Evolutionary conservation across 1,140 invertebrate genomes (phyloP).

Genomic region (Hypothenemus hampei): DNA sequence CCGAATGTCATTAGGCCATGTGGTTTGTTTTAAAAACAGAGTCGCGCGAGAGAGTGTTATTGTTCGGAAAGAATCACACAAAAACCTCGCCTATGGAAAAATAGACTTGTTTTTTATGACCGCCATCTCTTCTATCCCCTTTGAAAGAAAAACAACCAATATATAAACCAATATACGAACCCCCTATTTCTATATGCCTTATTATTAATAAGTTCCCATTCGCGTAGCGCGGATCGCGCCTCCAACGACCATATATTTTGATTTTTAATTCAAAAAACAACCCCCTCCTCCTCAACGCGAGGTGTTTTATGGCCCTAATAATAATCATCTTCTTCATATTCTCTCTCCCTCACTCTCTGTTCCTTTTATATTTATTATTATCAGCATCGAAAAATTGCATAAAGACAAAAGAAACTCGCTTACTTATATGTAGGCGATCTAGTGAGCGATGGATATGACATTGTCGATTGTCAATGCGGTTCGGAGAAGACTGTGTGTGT

Average conservation of each 20-base stretch:
- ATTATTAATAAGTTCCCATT: constrained; percentile 29
- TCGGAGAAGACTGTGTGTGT: no score
- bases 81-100: no score
- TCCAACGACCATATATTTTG: constrained; percentile 41
- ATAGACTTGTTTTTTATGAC: no score
- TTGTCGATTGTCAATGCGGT: no score
- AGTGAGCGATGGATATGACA: constrained; percentile 17
- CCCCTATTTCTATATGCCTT: constrained; percentile 25
- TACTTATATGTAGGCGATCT: constrained; percentile 14
- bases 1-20: no score
- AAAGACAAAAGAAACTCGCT: no score
- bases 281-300: constrained; percentile 34
- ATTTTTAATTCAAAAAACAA: constrained; percentile 45
- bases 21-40: no score
- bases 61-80: no score
- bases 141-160: constrained; percentile 8
- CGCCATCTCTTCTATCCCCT: neutral
- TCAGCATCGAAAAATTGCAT: no score
- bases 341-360: constrained; percentile 15
- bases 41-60: no score
- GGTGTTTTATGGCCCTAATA: constrained; percentile 41
- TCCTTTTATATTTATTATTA: constrained; percentile 1
- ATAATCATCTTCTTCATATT: constrained; percentile 35
- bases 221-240: constrained; percentile 12
- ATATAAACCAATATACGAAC: constrained; percentile 6